phyloP scores from a whole-genome alignment of 1,140 invertebrate species.

The Acromyrmex echinatior region DNA sequence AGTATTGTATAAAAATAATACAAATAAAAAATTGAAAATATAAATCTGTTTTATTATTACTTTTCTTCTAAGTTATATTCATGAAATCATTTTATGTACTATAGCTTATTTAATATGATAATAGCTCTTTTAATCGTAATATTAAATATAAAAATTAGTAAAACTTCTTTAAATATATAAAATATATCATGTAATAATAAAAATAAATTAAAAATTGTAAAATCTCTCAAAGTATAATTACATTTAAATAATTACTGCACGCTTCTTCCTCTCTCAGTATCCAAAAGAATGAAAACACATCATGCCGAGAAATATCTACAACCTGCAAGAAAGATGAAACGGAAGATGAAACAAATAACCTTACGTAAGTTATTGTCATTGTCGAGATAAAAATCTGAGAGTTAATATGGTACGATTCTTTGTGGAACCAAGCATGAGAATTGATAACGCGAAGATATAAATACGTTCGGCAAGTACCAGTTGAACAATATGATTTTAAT shows the following conservation, averaged over 20 bases:
- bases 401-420: conserved; percentile 30
- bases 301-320: not conserved
- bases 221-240: not conserved
- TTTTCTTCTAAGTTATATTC: not conserved
- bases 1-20: not conserved
- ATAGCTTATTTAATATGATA: not conserved
- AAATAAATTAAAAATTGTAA: not conserved
- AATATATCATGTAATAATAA: not conserved
- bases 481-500: not conserved
- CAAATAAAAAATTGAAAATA: not conserved
- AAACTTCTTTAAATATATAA: not conserved
- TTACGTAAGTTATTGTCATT: conserved; percentile 67
- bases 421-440: not conserved
- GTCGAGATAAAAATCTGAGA: conserved; percentile 24
- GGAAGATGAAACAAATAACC: conserved; percentile 27
- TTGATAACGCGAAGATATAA: conserved; percentile 71
- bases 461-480: not conserved
- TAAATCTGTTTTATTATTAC: not conserved
- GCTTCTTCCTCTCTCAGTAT: not conserved
- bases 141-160: not conserved
- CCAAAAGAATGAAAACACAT: not conserved
- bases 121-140: not conserved
- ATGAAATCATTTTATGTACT: not conserved
- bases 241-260: not conserved
- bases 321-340: not conserved